These are phyloP conservation scores for Chrysodeixis includens DNA, from an alignment of 2,888 invertebrate genomes.

Conservation along the genomic window DNA sequence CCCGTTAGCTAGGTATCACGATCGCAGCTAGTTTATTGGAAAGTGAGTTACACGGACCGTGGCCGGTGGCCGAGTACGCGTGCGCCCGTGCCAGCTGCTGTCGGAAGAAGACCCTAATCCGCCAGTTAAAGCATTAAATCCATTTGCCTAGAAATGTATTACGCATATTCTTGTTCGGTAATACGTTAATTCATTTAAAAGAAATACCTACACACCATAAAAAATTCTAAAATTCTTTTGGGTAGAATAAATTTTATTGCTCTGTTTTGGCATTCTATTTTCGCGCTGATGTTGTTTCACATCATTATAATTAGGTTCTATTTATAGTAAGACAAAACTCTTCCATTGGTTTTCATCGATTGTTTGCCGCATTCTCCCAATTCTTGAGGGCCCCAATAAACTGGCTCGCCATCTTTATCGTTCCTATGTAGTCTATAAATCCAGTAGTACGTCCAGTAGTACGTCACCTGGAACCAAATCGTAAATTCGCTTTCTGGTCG, in stretches of 20 bases:
- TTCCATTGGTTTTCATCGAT: background rate
- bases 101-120: constrained; percentile 72
- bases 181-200: background rate
- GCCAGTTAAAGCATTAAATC: constrained; percentile 57
- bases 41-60: constrained; percentile 82
- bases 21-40: constrained; percentile 85
- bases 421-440: no score
- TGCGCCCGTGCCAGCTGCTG: constrained; percentile 60
- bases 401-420: background rate
- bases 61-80: constrained; percentile 71
- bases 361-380: background rate
- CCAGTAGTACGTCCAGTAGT: no score
- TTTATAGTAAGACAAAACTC: background rate
- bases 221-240: background rate
- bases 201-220: background rate
- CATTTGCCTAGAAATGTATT: constrained; percentile 7
- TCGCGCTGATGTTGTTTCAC: background rate
- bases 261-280: background rate
- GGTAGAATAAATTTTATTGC: background rate
- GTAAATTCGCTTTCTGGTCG: background rate
- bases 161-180: constrained; percentile 18
- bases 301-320: background rate
- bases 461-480: no score
- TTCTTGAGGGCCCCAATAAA: background rate
- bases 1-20: constrained; percentile 87